Percentiles rank a stretch among this genome's conserved stretches.
Evolutionary conservation across 2,797 vertebrate genomes (phyloP).

Genomic region (Holocentrus rufus): DNA sequence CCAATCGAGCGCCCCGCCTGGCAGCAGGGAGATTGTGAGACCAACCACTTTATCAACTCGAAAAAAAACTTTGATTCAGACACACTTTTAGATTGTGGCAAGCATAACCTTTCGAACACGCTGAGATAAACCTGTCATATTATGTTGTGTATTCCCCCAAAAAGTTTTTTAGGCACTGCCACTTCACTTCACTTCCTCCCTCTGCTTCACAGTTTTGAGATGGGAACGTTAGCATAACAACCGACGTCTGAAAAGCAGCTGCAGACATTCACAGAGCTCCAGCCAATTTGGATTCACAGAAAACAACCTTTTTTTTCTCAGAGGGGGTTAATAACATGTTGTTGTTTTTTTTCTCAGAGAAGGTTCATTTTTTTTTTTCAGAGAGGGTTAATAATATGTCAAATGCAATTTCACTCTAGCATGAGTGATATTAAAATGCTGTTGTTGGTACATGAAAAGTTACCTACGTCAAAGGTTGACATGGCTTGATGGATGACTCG

Average conservation of each 20-base stretch:
- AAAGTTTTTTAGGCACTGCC: slow-evolving; percentile 42
- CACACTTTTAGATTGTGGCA: slow-evolving; percentile 35
- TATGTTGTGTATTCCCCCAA: neutral
- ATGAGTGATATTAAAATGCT: slow-evolving; percentile 39
- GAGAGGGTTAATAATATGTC: slow-evolving; percentile 54
- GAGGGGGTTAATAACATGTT: no score
- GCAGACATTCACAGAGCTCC: slow-evolving; percentile 24
- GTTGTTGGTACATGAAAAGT: neutral
- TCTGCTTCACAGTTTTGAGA: slow-evolving; percentile 52
- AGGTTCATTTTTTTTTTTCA: slow-evolving; percentile 50
- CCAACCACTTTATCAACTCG: slow-evolving; percentile 48
- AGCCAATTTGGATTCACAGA: slow-evolving; percentile 42
- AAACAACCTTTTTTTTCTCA: no score
- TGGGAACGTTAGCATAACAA: slow-evolving; percentile 66
- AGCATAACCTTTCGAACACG: slow-evolving; percentile 55
- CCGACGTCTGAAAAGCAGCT: slow-evolving; percentile 36
- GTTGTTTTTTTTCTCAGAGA: no score
- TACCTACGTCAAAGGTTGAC: slow-evolving; percentile 17
- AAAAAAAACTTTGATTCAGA: slow-evolving; percentile 11
- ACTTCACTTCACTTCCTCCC: slow-evolving; percentile 53
- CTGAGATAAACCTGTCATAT: slow-evolving; percentile 44
- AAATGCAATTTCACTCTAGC: slow-evolving; percentile 43
- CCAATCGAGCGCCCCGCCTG: slow-evolving; percentile 47
- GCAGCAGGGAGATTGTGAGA: slow-evolving; percentile 38
- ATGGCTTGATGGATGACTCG: slow-evolving; percentile 10